Evolutionary conservation across 2,888 invertebrate species (phyloP), one percentile per base, ranked within the genome.

Genomic region (Drosophila rellima): DNA sequence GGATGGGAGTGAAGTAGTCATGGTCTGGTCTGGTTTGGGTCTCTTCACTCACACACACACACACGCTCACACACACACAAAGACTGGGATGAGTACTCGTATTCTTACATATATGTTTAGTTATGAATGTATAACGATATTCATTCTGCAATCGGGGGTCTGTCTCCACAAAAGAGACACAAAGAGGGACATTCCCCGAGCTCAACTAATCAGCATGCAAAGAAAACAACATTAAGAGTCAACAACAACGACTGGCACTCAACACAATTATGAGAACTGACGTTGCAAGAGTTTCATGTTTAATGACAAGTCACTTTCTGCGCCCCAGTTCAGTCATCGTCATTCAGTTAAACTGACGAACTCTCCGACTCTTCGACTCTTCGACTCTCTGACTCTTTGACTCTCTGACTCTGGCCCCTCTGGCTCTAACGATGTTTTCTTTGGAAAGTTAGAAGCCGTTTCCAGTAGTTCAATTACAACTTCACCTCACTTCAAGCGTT

Each of bases 191-290:
- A 87, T 84, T 75, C 82, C 70, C 70, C 76, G 88, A 73, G 82
- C 82, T 72, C 88, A 85, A 83, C 86, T 86, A 89, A 89, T 89
- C 86, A 89, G 87, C 88, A 87, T 87, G 89, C 86, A 87, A 87
- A 88, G 85, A 88, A 85, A 85, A 85, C 85, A 85, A 83, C 87
- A 85, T 86, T 83, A 80, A 84, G 88, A 82, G 82, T 87, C 87
- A 78, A 88, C 82, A 85, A 88, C 83, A 84, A 80, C 82, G 77
- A 72, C 87, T 67, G 89, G 73, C 82, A 84, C 86, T 89, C 87
- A 87, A 89, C 87, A 86, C 89, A 85, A 87, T 85, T 85, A 85
- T 88, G 89, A 88, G 87, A 87, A 89, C 88, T 88, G 88, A 88
- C 88, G 88, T 70, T 82, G 87, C 81, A 80, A 82, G 82, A 82